Evolutionary conservation across 1,140 invertebrate genomes (phyloP).

Genomic region (Bathynomus jamesi): DNA sequence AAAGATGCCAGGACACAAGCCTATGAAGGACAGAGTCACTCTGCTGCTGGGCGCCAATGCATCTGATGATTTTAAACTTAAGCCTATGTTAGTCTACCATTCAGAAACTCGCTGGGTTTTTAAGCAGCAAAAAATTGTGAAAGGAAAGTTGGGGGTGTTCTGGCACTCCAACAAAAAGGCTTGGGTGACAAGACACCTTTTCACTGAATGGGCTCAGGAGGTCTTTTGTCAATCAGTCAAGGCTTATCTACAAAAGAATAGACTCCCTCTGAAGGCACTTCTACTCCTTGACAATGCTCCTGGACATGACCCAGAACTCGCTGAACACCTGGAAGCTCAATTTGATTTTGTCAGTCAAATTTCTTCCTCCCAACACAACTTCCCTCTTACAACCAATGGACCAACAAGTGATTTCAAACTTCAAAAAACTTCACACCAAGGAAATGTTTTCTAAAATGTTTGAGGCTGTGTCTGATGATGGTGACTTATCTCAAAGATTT

Average conservation of each 20-base stretch:
- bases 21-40: not conserved
- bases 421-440: not conserved
- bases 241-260: not conserved
- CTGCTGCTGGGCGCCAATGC: not conserved
- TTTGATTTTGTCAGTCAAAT: not conserved
- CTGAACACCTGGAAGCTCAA: not conserved
- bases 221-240: not conserved
- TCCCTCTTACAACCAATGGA: not conserved
- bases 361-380: not conserved
- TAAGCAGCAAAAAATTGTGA: not conserved
- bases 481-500: not conserved
- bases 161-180: not conserved
- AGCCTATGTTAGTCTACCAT: slow-evolving; percentile 6
- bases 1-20: not conserved
- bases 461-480: not conserved
- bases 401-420: not conserved
- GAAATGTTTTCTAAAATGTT: not conserved
- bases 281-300: slow-evolving; percentile 8
- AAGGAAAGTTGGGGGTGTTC: not conserved
- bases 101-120: not conserved
- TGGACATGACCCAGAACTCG: not conserved
- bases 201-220: slow-evolving; percentile 4
- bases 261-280: slow-evolving; percentile 3
- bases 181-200: not conserved
- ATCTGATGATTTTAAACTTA: not conserved